Evolutionary conservation across 2,113 vertebrate genomes (phyloP), one percentile per base, ranked within the genome.

Genomic region (Tupaia tana): DNA sequence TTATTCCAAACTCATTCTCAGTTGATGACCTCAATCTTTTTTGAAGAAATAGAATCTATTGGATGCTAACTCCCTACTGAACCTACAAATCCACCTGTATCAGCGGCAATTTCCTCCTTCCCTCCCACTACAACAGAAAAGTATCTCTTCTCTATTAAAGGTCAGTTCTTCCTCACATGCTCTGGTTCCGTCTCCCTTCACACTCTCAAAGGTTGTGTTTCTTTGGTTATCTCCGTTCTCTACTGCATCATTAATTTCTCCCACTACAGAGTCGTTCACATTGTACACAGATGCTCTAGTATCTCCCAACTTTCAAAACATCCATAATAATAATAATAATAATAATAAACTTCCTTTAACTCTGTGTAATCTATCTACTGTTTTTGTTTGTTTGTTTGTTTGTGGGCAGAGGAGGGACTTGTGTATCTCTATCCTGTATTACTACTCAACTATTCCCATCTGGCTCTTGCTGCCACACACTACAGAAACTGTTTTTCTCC

Each of bases 131-230:
- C 3, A 22, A 2, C 64, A 31, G 16, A 89, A 94, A 74, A 66
- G 24, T 12, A 27, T 86, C 29, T 80, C 77, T 93, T 81, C n/a
- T 15, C 6, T 20, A 14, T 61, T 54, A 69, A 81, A 73, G 11
- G 82, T 24, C 61, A 88, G 0, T 59, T 91, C 52, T 93, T 67
- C 64, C 54, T 91, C 52, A 73, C 25, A 61, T 54, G n/a, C 58
- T 73, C 22, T 86, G 54, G 8, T 75, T 90, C 18, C 31, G 10
- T 31, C 31, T 94, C n/a, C 52, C 10, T 89, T 79, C 19, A 66
- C 9, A 54, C 84, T 87, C 77, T 87, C 52, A 77, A 77, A 94
- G 86, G 52, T 18, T 31, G 14, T 19, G 6, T 91, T 92, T 94
- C 71, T 92, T 74, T 92, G 82, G 6, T 59, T 77, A 29, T 56